Conservation (phyloP, 1,140 invertebrate genomes). For the Zaprionus davidi region DNA sequence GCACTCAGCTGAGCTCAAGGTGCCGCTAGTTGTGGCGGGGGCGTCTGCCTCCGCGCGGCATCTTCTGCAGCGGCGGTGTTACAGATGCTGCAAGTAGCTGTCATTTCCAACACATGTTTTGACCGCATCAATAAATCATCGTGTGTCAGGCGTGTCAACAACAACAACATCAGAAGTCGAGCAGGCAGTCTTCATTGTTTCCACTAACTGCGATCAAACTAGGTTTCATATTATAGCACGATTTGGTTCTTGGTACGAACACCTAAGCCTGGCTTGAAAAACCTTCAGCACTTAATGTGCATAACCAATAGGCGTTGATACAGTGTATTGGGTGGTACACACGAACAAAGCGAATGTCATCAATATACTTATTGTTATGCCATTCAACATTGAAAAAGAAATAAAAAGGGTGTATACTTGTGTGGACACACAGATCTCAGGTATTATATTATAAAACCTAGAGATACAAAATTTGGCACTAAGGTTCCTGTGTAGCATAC, state of each 20-base stretch:
- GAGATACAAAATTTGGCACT: no score
- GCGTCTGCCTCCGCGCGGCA: conserved; percentile 24
- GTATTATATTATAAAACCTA: no score
- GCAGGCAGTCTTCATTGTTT: background rate
- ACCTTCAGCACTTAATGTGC: background rate
- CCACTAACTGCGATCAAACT: background rate
- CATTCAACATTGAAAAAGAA: no score
- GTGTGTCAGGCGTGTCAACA: conserved; percentile 70
- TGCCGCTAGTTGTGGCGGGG: conserved; percentile 16
- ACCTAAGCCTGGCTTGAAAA: background rate
- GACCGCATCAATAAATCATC: conserved; percentile 83
- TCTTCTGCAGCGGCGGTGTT: conserved; percentile 59
- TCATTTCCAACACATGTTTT: conserved; percentile 84
- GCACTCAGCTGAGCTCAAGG: background rate
- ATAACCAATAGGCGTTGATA: background rate
- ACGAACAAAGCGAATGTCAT: background rate
- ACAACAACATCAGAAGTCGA: conserved; percentile 10
- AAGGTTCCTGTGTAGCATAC: no score
- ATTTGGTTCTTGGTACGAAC: background rate
- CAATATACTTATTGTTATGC: background rate
- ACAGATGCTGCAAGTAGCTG: conserved; percentile 83
- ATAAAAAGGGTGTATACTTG: no score
- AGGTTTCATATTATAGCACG: background rate
- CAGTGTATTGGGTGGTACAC: background rate
- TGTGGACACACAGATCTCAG: no score